A percentile compares a stretch with the other conserved stretches of the same genome.
These are phyloP conservation scores for Poecile atricapillus DNA, from an alignment of 2,113 vertebrate species.

Conservation along the genomic window DNA sequence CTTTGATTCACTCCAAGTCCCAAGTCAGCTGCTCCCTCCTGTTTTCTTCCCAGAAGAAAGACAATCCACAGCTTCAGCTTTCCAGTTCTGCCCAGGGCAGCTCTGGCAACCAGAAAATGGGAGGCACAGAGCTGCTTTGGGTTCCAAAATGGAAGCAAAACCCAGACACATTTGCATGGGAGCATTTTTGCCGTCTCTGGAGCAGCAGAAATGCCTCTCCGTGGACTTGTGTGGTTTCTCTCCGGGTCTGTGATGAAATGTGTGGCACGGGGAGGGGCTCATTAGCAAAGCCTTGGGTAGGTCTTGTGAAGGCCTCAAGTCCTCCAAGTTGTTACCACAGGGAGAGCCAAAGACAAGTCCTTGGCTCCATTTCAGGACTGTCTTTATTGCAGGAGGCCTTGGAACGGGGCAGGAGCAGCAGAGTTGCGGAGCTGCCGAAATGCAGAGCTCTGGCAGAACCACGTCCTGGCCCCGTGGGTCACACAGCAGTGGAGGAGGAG, in stretches of 20 bases:
- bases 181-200: neutral
- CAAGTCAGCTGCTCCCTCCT: neutral
- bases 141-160: neutral
- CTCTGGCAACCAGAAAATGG: neutral
- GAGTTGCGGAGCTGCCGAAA: neutral
- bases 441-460: neutral
- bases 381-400: neutral
- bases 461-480: rapidly evolving
- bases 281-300: neutral
- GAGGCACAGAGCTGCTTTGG: neutral
- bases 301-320: neutral
- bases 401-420: neutral
- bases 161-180: neutral
- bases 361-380: neutral
- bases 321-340: neutral
- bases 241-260: constrained; percentile 23
- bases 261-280: neutral
- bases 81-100: neutral
- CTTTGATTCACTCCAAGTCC: neutral
- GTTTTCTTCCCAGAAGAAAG: constrained; percentile 10
- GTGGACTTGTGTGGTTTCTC: neutral
- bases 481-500: neutral
- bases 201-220: constrained; percentile 7
- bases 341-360: neutral
- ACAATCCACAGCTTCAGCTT: neutral